These are phyloP conservation scores for Saguinus midas DNA, from an alignment of 2,113 vertebrate species.

Conservation along the genomic window DNA sequence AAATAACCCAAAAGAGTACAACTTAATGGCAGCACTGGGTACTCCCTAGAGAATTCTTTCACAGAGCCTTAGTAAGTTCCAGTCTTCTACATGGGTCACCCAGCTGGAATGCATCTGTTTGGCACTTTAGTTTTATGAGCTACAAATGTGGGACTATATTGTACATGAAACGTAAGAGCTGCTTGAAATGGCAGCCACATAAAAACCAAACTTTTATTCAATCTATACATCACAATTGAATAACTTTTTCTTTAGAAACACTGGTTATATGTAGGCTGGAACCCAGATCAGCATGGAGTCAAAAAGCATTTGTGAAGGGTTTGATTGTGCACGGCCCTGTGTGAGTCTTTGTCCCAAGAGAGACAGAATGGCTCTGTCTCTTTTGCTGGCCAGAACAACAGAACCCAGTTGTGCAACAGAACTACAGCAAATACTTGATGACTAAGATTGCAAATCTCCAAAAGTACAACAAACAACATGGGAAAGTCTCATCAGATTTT, in stretches of 20 bases:
- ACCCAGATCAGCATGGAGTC: slow-evolving; percentile 34
- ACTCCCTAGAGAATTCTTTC: not conserved
- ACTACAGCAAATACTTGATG: slow-evolving; percentile 64
- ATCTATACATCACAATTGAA: slow-evolving; percentile 9
- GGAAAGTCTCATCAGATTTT: slow-evolving; percentile 71
- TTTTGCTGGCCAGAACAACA: slow-evolving; percentile 53
- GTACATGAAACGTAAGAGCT: not conserved
- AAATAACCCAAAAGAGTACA: slow-evolving; percentile 53
- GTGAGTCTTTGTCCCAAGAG: slow-evolving; percentile 67
- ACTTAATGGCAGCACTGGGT: not conserved
- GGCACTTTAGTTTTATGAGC: slow-evolving; percentile 45
- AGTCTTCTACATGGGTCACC: not conserved
- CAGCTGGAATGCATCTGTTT: not conserved
- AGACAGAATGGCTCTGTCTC: slow-evolving; percentile 72
- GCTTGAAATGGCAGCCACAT: not conserved
- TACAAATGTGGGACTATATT: not conserved
- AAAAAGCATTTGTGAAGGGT: slow-evolving; percentile 66
- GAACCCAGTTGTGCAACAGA: slow-evolving; percentile 65
- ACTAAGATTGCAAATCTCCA: slow-evolving; percentile 69
- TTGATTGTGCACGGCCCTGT: slow-evolving; percentile 64
- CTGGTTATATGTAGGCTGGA: slow-evolving; percentile 43
- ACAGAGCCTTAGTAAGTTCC: not conserved
- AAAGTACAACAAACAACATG: slow-evolving; percentile 72
- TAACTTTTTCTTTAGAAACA: slow-evolving; percentile 40
- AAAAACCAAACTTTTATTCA: slow-evolving; percentile 54